These are phyloP conservation scores for Notolepis coatsorum DNA, from an alignment of 2,797 vertebrate genomes.

Conservation along the genomic window DNA sequence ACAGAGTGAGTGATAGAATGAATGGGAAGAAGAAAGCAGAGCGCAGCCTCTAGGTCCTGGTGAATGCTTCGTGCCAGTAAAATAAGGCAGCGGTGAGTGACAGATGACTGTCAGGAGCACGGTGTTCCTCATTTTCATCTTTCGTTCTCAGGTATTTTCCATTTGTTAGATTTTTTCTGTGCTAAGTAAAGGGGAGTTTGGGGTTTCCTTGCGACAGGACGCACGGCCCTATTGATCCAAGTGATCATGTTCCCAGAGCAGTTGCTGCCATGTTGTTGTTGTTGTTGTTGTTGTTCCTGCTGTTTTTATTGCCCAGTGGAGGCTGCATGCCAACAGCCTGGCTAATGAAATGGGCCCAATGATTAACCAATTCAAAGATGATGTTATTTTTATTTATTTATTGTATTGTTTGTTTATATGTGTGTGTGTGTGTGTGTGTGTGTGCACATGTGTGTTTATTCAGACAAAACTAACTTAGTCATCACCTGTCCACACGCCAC, in stretches of 20 bases:
- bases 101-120: slow-evolving; percentile 84
- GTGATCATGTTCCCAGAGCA: slow-evolving; percentile 30
- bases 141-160: slow-evolving; percentile 24
- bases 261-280: slow-evolving; percentile 18
- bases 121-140: slow-evolving; percentile 34
- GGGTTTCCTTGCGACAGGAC: slow-evolving; percentile 36
- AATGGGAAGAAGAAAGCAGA: slow-evolving; percentile 44
- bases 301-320: slow-evolving; percentile 21
- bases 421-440: background rate
- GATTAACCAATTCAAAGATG: slow-evolving; percentile 26
- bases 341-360: slow-evolving; percentile 22
- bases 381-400: background rate
- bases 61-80: slow-evolving; percentile 83
- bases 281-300: slow-evolving; percentile 35
- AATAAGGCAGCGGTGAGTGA: slow-evolving; percentile 86
- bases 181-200: slow-evolving; percentile 28
- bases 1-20: slow-evolving; percentile 53
- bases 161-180: slow-evolving; percentile 32
- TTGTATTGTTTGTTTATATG: background rate
- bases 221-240: slow-evolving; percentile 47
- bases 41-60: slow-evolving; percentile 64
- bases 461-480: too few relatives aligned
- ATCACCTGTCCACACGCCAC: too few relatives aligned
- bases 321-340: slow-evolving; percentile 14
- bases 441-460: background rate